These are phyloP conservation scores for Phalacrocorax pelagicus DNA, from an alignment of 2,113 vertebrate species.

Conservation along the genomic window DNA sequence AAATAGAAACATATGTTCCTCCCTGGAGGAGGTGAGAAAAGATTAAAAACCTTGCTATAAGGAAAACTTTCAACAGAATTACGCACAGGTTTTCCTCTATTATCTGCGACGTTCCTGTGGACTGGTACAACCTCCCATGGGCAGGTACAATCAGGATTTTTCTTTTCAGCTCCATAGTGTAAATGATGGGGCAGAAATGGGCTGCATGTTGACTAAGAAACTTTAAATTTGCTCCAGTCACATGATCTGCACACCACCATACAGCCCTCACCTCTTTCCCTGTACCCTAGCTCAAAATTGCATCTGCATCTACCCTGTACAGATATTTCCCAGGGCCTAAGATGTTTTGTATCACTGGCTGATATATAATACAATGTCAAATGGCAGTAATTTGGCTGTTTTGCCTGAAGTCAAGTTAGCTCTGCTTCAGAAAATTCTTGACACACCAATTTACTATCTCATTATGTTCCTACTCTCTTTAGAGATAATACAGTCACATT, in stretches of 20 bases:
- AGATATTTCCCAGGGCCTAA: neutral
- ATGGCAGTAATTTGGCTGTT: constrained; percentile 1
- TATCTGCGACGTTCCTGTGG: neutral
- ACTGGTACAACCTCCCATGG: neutral
- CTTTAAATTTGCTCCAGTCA: neutral
- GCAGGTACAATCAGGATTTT: neutral
- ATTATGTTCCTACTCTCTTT: constrained; percentile 26
- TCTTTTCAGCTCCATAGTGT: neutral
- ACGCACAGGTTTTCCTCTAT: neutral
- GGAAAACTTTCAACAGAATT: neutral
- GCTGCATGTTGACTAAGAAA: neutral
- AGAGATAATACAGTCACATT: constrained; percentile 27
- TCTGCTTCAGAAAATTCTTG: constrained; percentile 43
- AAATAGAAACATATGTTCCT: constrained; percentile 4
- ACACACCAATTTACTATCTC: constrained; percentile 31
- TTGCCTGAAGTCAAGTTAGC: constrained; percentile 14
- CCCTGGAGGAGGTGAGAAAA: neutral
- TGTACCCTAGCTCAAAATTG: neutral
- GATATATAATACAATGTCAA: neutral
- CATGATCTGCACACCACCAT: neutral
- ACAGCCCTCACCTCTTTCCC: accelerated
- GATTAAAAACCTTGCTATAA: neutral
- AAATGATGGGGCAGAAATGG: constrained; percentile 2
- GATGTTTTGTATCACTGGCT: neutral
- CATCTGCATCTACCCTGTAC: neutral